These are phyloP conservation scores for Melierax canorus DNA, from an alignment of 2,113 vertebrate species.

Conservation along the genomic window DNA sequence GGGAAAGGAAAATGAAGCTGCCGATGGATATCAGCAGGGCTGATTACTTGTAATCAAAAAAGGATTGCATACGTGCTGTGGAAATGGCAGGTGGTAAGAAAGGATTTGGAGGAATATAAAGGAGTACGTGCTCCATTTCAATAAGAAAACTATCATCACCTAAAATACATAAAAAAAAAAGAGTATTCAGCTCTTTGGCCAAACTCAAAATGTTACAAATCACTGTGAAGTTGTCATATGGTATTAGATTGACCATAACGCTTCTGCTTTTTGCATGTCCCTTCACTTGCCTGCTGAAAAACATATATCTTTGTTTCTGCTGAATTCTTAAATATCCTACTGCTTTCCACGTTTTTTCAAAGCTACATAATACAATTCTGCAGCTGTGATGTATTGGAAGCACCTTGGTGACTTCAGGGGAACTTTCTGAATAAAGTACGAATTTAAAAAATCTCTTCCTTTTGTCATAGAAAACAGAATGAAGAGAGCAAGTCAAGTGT, in stretches of 20 bases:
- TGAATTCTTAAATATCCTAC: neutral
- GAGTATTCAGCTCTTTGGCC: neutral
- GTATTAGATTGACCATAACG: neutral
- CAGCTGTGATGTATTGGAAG: neutral
- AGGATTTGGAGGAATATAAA: neutral
- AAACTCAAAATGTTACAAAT: neutral
- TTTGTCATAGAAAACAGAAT: neutral
- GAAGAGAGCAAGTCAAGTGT: neutral
- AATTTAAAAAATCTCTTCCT: neutral
- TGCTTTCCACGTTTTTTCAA: neutral
- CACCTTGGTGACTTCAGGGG: neutral
- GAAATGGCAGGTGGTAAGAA: neutral
- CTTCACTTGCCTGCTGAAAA: neutral
- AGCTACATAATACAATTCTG: neutral
- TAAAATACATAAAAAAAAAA: neutral
- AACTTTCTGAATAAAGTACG: neutral
- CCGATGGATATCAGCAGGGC: neutral
- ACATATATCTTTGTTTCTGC: neutral
- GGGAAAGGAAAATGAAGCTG: neutral
- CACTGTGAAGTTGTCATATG: neutral
- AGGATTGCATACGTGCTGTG: neutral
- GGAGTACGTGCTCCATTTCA: neutral
- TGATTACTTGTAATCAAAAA: neutral
- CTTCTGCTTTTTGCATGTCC: neutral
- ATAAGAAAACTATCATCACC: neutral